Conservation (phyloP, 2,113 vertebrate genomes). For the Ceyx melanurus region DNA sequence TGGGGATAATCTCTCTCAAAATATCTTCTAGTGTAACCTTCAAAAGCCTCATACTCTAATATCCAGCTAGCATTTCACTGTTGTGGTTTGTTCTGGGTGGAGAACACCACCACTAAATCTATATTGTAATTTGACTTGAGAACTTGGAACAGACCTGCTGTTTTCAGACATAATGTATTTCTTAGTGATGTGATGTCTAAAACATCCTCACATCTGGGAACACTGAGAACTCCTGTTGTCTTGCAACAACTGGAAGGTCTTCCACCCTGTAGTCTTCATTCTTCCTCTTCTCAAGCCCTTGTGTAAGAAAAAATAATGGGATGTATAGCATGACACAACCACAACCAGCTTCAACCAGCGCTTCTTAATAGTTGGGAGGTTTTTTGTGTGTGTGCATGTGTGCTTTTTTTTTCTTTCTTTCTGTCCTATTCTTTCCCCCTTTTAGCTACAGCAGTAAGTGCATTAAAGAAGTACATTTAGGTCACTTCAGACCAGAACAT, state of each 20-base stretch:
- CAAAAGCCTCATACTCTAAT: not conserved
- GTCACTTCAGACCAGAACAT: constrained; percentile 79
- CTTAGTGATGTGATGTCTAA: accelerated
- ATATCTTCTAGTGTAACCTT: accelerated
- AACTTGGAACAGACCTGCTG: not conserved
- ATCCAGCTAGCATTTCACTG: not conserved
- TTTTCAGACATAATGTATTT: not conserved
- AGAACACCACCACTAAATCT: not conserved
- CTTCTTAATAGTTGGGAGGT: not conserved
- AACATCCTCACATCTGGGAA: accelerated
- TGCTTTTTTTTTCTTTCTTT: too few relatives aligned
- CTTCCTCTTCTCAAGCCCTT: not conserved
- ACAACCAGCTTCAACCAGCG: not conserved
- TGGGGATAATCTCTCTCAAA: not conserved
- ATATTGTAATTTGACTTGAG: not conserved
- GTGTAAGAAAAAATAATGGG: not conserved
- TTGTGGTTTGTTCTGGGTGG: not conserved
- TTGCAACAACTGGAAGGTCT: not conserved
- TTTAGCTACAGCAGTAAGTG: constrained; percentile 51
- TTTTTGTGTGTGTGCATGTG: too few relatives aligned
- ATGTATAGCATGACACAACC: not conserved
- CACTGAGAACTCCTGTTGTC: accelerated
- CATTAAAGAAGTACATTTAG: constrained; percentile 78
- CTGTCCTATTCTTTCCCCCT: not conserved
- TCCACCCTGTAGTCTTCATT: not conserved